A percentile compares a stretch with the other conserved stretches of the same genome.
These are phyloP conservation scores for Lepidostoma basale DNA, from an alignment of 1,140 invertebrate genomes.

Conservation along the genomic window DNA sequence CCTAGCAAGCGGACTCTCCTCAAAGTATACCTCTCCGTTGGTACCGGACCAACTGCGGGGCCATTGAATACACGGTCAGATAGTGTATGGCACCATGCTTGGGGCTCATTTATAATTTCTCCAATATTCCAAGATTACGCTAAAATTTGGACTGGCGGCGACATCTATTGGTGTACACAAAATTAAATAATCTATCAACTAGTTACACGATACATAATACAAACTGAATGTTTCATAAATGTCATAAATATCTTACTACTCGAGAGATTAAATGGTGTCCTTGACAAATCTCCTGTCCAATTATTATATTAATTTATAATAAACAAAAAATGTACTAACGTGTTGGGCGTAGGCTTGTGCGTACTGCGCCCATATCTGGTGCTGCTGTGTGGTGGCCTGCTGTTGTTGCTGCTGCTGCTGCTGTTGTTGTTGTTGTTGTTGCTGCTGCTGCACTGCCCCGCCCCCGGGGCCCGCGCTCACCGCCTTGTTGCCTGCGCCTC, in stretches of 20 bases:
- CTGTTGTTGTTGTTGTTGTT: no score
- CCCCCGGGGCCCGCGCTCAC: not conserved
- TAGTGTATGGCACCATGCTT: no score
- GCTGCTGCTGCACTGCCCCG: not conserved
- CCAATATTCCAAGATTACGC: no score
- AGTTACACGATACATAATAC: not conserved
- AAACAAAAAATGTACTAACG: no score
- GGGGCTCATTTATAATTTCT: no score
- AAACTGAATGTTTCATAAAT: not conserved
- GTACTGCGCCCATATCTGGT: slow-evolving; percentile 41
- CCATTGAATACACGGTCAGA: no score
- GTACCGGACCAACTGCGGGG: no score
- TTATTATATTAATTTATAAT: no score
- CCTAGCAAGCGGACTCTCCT: no score
- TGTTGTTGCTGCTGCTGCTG: not conserved
- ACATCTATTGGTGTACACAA: no score
- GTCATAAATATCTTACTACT: not conserved
- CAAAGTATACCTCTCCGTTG: no score
- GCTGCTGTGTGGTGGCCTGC: slow-evolving; percentile 31
- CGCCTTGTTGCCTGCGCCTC: not conserved
- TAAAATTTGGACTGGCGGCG: no score
- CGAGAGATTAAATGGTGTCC: not conserved
- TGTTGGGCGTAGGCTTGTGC: slow-evolving; percentile 37
- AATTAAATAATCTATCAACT: not conserved
- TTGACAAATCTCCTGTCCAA: not conserved